Evolutionary conservation across 92 coral and sea anemone species (phyloP).

Genomic region (Phenganax stokvisi): DNA sequence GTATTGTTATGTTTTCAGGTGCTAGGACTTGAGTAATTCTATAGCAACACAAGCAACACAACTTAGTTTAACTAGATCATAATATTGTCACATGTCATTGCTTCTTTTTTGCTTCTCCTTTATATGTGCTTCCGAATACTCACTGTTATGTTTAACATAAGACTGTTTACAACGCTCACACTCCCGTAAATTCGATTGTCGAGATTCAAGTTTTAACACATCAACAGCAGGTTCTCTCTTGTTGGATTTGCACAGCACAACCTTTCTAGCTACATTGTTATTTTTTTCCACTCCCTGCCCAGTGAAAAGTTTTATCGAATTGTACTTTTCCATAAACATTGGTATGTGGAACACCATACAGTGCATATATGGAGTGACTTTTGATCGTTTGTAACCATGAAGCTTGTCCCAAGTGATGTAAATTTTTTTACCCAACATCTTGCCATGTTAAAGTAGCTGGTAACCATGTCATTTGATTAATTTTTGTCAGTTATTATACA

Average conservation of each 20-base stretch:
- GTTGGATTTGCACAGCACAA: neutral
- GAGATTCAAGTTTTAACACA: neutral
- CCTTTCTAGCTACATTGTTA: neutral
- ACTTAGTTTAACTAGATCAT: too few relatives aligned
- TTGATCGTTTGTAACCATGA: slow-evolving; percentile 32
- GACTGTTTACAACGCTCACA: neutral
- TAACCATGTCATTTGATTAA: neutral
- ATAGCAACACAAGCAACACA: too few relatives aligned
- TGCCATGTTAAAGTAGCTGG: slow-evolving; percentile 29
- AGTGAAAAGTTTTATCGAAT: too few relatives aligned
- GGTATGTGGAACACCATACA: neutral
- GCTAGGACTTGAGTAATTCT: too few relatives aligned
- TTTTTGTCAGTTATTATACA: slow-evolving; percentile 9
- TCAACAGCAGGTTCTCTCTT: neutral
- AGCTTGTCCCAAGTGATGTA: slow-evolving; percentile 24
- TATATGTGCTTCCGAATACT: neutral
- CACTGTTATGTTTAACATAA: neutral
- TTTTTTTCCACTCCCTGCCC: neutral
- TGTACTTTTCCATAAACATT: too few relatives aligned
- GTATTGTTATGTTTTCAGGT: too few relatives aligned
- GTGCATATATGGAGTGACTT: slow-evolving; percentile 44
- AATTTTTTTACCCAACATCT: slow-evolving; percentile 36
- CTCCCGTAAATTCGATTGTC: neutral
- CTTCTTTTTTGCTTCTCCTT: neutral
- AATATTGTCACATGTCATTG: too few relatives aligned